Conservation (phyloP, 2,113 vertebrate species). For the Emydura subglobosa region DNA sequence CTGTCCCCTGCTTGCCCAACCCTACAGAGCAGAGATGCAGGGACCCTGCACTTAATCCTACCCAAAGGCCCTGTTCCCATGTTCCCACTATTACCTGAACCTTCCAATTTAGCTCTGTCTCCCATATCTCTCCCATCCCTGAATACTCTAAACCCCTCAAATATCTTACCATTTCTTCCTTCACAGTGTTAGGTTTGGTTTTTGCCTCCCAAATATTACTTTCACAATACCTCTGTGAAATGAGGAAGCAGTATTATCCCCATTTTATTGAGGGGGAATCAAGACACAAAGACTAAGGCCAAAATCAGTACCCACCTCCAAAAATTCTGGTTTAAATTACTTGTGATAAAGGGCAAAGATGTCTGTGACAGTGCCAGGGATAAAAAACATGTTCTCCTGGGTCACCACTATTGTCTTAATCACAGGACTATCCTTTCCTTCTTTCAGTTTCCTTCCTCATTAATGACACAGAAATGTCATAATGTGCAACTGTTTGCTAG, state of each 20-base stretch:
- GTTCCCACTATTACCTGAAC: neutral
- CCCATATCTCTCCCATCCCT: neutral
- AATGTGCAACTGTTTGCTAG: neutral
- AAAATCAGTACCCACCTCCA: neutral
- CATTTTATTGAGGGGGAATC: neutral
- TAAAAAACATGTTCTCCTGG: neutral
- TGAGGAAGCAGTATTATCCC: neutral
- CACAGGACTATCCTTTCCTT: neutral
- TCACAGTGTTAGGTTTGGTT: conserved; percentile 47
- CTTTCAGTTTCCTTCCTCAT: neutral
- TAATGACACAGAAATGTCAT: neutral
- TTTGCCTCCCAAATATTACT: conserved; percentile 31
- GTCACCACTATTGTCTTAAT: neutral
- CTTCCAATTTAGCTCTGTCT: neutral
- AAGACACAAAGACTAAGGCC: neutral
- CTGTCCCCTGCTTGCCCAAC: neutral
- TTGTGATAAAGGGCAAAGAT: neutral
- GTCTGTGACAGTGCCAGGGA: neutral
- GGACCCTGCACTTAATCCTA: neutral
- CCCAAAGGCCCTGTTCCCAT: neutral
- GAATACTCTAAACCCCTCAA: neutral
- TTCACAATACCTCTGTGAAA: neutral
- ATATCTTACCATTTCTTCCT: conserved; percentile 30
- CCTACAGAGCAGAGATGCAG: neutral
- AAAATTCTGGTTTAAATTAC: neutral